These are phyloP conservation scores for Pangasius sanitwongsei DNA, from an alignment of 2,797 vertebrate genomes.

Conservation along the genomic window DNA sequence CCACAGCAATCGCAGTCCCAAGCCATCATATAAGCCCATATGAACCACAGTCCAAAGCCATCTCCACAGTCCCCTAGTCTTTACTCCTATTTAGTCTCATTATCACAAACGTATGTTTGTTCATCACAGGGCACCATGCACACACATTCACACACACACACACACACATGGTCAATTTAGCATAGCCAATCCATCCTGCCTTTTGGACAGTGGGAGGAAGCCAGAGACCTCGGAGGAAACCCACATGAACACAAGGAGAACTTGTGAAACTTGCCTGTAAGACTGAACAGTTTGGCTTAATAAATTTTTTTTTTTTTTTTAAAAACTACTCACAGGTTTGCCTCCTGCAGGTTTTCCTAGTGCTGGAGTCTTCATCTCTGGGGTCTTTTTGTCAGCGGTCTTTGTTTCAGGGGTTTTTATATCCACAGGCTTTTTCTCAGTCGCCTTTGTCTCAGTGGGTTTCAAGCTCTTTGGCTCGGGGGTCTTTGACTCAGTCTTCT, in stretches of 20 bases:
- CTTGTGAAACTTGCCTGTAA: not conserved
- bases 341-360: slow-evolving; percentile 57
- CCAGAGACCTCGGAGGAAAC: not conserved
- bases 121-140: not conserved
- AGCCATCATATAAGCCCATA: too few relatives aligned
- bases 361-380: slow-evolving; percentile 75
- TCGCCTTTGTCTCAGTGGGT: not conserved
- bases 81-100: not conserved
- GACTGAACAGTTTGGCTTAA: not conserved
- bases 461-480: slow-evolving; percentile 7
- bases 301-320: too few relatives aligned
- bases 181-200: not conserved
- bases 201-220: not conserved
- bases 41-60: too few relatives aligned
- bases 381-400: slow-evolving; percentile 74
- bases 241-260: not conserved
- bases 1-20: too few relatives aligned
- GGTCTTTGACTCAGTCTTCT: slow-evolving; percentile 2
- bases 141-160: not conserved
- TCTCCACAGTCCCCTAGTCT: too few relatives aligned
- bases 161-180: not conserved
- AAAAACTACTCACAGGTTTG: slow-evolving; percentile 34
- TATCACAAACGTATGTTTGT: not conserved
- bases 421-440: slow-evolving; percentile 66
- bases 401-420: slow-evolving; percentile 75